Percentiles rank a stretch among this genome's conserved stretches.
These are phyloP conservation scores for Scrobipalpa costella DNA, from an alignment of 2,888 invertebrate genomes.

Conservation along the genomic window DNA sequence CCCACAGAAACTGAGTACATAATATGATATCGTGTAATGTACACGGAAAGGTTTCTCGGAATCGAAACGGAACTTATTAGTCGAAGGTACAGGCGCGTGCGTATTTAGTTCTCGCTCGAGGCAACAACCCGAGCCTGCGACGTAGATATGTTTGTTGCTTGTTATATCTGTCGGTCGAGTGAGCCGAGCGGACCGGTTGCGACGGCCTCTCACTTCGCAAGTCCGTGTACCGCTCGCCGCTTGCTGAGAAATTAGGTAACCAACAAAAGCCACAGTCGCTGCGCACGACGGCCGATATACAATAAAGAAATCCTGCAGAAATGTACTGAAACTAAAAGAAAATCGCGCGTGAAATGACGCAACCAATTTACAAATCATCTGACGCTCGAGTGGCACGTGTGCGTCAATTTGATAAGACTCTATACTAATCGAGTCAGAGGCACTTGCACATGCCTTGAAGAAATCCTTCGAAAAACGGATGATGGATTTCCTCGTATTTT, in stretches of 20 bases:
- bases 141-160: slow-evolving; percentile 54
- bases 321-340: slow-evolving; percentile 51
- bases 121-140: slow-evolving; percentile 51
- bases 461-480: slow-evolving; percentile 49
- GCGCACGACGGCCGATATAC: slow-evolving; percentile 59
- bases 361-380: slow-evolving; percentile 43
- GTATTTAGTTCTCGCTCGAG: slow-evolving; percentile 41
- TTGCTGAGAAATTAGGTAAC: slow-evolving; percentile 79
- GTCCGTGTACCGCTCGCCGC: slow-evolving; percentile 69
- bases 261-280: slow-evolving; percentile 70
- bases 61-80: slow-evolving; percentile 53
- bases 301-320: slow-evolving; percentile 61
- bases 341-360: slow-evolving; percentile 49
- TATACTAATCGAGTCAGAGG: slow-evolving; percentile 50
- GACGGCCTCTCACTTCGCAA: slow-evolving; percentile 80
- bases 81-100: slow-evolving; percentile 39
- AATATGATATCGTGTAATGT: slow-evolving; percentile 39
- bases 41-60: slow-evolving; percentile 46
- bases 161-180: slow-evolving; percentile 70
- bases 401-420: slow-evolving; percentile 46
- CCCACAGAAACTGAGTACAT: slow-evolving; percentile 56
- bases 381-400: slow-evolving; percentile 42
- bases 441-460: slow-evolving; percentile 71
- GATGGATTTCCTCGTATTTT: slow-evolving; percentile 78
- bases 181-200: slow-evolving; percentile 74